These are phyloP conservation scores for Nymphalis c-album DNA, from an alignment of 2,888 invertebrate genomes.

Conservation along the genomic window DNA sequence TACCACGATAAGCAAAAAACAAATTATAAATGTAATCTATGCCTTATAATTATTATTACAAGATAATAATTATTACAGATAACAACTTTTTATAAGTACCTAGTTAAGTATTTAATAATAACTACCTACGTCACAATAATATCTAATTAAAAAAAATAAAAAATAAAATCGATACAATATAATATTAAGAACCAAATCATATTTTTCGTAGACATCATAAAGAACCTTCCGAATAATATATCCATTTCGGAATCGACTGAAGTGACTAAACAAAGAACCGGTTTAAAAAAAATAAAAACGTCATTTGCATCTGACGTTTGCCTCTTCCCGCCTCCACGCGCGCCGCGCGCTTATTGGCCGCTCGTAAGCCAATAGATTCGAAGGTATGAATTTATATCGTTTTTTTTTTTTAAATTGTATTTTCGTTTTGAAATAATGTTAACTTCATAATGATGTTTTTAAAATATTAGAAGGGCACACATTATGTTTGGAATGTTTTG, in stretches of 20 bases:
- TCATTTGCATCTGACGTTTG: slow-evolving; percentile 77
- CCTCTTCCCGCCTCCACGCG: slow-evolving; percentile 74
- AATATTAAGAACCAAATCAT: slow-evolving; percentile 18
- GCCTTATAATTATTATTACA: no score
- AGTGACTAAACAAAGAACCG: slow-evolving; percentile 58
- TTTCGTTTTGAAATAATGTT: neutral
- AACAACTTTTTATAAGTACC: no score
- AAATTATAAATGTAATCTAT: no score
- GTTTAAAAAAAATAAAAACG: slow-evolving; percentile 61
- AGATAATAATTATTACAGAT: no score
- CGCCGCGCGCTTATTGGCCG: slow-evolving; percentile 60
- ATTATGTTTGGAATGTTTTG: no score
- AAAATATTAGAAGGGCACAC: no score
- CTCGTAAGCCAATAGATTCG: slow-evolving; percentile 57
- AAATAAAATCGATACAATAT: slow-evolving; percentile 11
- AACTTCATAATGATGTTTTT: neutral
- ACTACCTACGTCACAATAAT: no score
- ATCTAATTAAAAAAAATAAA: neutral
- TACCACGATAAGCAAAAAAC: no score
- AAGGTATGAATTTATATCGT: slow-evolving; percentile 51
- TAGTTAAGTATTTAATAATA: no score
- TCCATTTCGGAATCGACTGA: slow-evolving; percentile 54
- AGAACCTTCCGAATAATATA: slow-evolving; percentile 44
- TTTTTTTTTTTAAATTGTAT: slow-evolving; percentile 20
- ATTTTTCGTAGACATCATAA: slow-evolving; percentile 38